These are phyloP conservation scores for Anthonomus grandis DNA, from an alignment of 1,140 invertebrate genomes.

Conservation along the genomic window DNA sequence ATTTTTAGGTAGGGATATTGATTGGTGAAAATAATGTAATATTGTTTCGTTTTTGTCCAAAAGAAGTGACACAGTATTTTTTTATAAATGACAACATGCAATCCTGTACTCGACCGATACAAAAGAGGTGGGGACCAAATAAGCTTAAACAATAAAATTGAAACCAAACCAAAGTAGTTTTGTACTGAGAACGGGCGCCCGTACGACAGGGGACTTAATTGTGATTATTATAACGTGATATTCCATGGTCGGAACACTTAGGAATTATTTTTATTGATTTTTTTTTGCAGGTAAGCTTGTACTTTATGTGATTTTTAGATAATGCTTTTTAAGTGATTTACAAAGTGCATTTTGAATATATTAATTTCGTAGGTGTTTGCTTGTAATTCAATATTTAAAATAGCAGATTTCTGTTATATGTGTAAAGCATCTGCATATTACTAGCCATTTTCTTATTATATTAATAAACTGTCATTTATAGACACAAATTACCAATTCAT, in stretches of 20 bases:
- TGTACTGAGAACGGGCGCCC: not conserved
- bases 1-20: no score
- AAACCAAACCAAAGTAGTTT: slow-evolving; percentile 17
- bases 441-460: no score
- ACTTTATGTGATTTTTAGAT: not conserved
- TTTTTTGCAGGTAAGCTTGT: no score
- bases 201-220: slow-evolving; percentile 3
- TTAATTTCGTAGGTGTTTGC: not conserved
- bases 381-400: not conserved
- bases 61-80: no score
- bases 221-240: not conserved
- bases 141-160: slow-evolving; percentile 20
- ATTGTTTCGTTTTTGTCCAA: no score
- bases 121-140: slow-evolving; percentile 14
- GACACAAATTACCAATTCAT: no score
- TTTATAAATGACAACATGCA: no score
- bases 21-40: no score
- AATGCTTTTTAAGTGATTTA: not conserved
- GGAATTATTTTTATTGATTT: not conserved
- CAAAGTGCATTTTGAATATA: no score
- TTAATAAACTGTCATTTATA: no score
- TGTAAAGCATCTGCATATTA: no score
- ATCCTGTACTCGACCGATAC: not conserved
- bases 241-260: not conserved
- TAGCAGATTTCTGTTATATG: not conserved